These are phyloP conservation scores for Neosilurus hyrtlii DNA, from an alignment of 2,797 vertebrate genomes.

Conservation along the genomic window DNA sequence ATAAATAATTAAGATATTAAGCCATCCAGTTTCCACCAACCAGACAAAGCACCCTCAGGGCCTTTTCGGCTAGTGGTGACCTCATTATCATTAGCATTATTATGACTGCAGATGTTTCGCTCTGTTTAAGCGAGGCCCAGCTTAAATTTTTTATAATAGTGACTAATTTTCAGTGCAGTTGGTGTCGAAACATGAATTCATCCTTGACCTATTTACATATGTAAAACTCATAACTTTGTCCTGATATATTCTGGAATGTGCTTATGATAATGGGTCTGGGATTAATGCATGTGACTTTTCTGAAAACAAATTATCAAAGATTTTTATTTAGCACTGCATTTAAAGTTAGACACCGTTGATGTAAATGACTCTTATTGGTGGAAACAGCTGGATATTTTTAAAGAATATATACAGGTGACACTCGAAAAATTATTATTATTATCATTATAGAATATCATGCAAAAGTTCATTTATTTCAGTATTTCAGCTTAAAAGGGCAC, in stretches of 20 bases:
- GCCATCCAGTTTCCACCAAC: constrained; percentile 26
- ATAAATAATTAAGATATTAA: constrained; percentile 54
- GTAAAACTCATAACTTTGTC: background rate
- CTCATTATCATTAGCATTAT: constrained; percentile 14
- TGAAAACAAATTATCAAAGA: background rate
- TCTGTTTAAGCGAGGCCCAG: constrained; percentile 4
- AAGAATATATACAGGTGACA: no score
- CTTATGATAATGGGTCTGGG: background rate
- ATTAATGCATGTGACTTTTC: background rate
- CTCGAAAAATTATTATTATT: no score
- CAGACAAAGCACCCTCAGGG: background rate
- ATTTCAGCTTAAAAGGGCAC: no score
- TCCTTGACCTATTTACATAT: constrained; percentile 1
- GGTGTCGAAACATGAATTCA: constrained; percentile 6
- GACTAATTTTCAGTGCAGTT: constrained; percentile 13
- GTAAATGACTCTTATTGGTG: no score
- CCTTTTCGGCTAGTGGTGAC: background rate
- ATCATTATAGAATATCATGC: no score
- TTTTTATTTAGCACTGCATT: background rate
- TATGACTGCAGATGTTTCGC: constrained; percentile 11
- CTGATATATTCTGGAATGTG: background rate
- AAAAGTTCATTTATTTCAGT: no score
- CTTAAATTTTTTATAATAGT: constrained; percentile 17
- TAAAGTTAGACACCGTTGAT: background rate
- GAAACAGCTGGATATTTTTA: no score